Conservation (phyloP, 2,888 invertebrate genomes). For the Dromius quadrimaculatus region DNA sequence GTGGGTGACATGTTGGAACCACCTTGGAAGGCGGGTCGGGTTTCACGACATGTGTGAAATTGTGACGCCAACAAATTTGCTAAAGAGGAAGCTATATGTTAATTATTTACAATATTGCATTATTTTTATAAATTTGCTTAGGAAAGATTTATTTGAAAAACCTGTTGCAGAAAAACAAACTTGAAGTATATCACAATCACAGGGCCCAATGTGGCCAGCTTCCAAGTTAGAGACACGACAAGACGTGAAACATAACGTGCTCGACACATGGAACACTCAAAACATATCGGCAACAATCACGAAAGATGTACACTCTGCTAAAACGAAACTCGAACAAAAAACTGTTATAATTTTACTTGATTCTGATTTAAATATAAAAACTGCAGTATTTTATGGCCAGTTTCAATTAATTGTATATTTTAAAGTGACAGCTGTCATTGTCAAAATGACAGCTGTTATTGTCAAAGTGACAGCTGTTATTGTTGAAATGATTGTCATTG, state of each 20-base stretch:
- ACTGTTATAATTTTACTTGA: too few relatives aligned
- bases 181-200: slow-evolving; percentile 15
- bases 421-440: too few relatives aligned
- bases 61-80: slow-evolving; percentile 16
- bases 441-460: too few relatives aligned
- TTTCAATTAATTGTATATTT: too few relatives aligned
- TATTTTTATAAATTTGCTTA: too few relatives aligned
- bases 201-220: slow-evolving; percentile 1
- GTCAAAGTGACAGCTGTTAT: too few relatives aligned
- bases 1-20: slow-evolving; percentile 9
- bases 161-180: slow-evolving; percentile 39
- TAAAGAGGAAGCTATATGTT: too few relatives aligned
- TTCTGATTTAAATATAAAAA: not conserved
- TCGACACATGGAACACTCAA: slow-evolving; percentile 25
- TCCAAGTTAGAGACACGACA: slow-evolving; percentile 6
- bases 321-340: slow-evolving; percentile 3
- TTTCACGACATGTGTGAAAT: slow-evolving; percentile 7
- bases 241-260: slow-evolving; percentile 24
- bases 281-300: slow-evolving; percentile 26
- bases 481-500: too few relatives aligned
- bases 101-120: too few relatives aligned
- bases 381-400: not conserved
- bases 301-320: not conserved
- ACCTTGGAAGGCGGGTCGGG: not conserved
- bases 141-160: slow-evolving; percentile 36